Base-by-base conservation (phyloP, 2,888 invertebrate species). In the Crossocerus cetratus region DNA sequence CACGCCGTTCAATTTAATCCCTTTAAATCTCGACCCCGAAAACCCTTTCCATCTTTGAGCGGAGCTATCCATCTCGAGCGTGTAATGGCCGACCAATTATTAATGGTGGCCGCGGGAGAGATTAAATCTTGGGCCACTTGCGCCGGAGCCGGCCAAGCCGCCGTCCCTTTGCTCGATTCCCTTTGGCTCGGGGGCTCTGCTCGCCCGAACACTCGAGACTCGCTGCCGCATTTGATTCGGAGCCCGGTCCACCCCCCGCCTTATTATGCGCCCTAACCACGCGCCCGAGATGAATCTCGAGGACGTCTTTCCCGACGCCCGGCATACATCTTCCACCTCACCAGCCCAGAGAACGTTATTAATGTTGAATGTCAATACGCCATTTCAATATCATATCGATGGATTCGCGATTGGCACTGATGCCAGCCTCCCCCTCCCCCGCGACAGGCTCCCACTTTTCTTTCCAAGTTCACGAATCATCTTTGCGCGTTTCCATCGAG, bases 1-100 rank as follows among this genome's bases (percentile, higher is more conserved):
- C 49, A 0, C 49, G 78, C 64, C 72, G 78, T 81, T 78, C 69
- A 76, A 76, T 81, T 78, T 81, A 76, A 78, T 78, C 71, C 76
- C 63, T 57, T 65, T 32, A 32, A 78, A 68, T 72, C 78, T 81
- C 74, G 81, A 81, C 81, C 78, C 32, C 69, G 66, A 72, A 72
- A 72, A 56, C 74, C 74, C 45, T 55, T 65, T 42, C 44, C 56
- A 63, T 64, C 69, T 60, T 75, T 65, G 72, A 42, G 62, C 21
- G 22, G 61, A 55, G 57, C n/a, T 43, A 18, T 45, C 32, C 32
- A 32, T 18, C 42, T 62, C 58, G n/a, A 16, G 67, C 59, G 42
- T 74, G 66, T 32, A 59, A 61, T 64, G 56, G 61, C 56, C 59
- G 42, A n/a, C 21, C 54, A 57, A 76, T 79, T 76, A 79, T 76